phyloP scores from a whole-genome alignment of 2,888 invertebrate species.

The Steromphala cineraria region DNA sequence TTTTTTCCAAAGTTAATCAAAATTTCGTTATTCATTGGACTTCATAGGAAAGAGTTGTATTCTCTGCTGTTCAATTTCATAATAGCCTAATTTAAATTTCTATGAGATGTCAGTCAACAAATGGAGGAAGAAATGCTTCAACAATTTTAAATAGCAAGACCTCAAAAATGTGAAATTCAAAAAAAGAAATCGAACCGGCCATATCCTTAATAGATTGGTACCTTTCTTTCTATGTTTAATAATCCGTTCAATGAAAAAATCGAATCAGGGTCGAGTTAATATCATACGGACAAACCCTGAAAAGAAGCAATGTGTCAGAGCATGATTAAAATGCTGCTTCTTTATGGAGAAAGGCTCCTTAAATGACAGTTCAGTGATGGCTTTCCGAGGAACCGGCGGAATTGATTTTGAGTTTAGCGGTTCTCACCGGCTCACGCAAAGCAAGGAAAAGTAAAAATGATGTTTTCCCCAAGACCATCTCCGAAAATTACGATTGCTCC shows the following conservation, averaged over 20 bases:
- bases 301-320: background rate
- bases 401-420: slow-evolving; percentile 4
- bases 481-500: background rate
- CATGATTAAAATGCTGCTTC: background rate
- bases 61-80: no score
- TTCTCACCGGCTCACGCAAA: background rate
- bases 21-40: no score
- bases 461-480: slow-evolving; percentile 5
- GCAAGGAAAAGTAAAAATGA: background rate
- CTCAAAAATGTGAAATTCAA: no score
- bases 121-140: no score
- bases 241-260: background rate
- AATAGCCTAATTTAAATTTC: no score
- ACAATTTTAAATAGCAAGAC: no score
- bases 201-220: no score
- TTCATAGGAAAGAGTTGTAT: no score
- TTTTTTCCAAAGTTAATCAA: no score
- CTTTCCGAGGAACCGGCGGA: background rate
- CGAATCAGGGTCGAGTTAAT: slow-evolving; percentile 5
- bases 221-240: background rate
- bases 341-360: background rate
- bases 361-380: background rate
- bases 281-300: slow-evolving; percentile 1
- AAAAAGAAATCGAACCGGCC: no score
- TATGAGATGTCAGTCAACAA: no score